Base-by-base conservation (phyloP, 2,888 invertebrate species). In the Unio pictorum region DNA sequence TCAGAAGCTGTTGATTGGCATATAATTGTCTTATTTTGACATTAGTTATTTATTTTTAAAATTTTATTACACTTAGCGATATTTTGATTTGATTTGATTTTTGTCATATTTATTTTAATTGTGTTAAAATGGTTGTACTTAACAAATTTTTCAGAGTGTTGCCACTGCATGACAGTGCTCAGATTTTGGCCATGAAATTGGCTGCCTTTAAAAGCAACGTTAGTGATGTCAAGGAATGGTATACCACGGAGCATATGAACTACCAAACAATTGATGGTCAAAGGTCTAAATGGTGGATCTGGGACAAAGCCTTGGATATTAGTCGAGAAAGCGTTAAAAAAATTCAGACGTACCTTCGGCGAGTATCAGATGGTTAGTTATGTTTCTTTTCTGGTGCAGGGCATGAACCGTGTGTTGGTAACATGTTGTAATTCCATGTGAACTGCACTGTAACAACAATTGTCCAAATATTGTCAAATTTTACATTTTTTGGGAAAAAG, bases 271-370 rank as follows among this genome's bases (percentile, higher is more conserved):
- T 90, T 17, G 78, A 84, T 61, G 88, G 85, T 0, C 74, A 84
- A 61, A 72, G 84, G 66, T 89, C 88, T 59, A 90, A 90, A 76
- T 90, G 90, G 90, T 87, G 86, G 84, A 84, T 90, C 66, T 89
- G 90, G 89, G 84, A 88, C 67, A 75, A 80, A 18, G 81, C 82
- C 1, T 71, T 86, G 18, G 82, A 86, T 4, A 75, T 82, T n/a
- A 84, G 85, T n/a, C 75, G 81, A 26, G 79, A 83, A 7, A 87
- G 87, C 73, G 84, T 90, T 6, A 66, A 76, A 58, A 85, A 88
- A 76, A 89, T 90, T 68, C 89, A 90, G 78, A 84, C 79, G 7
- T 90, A 90, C 75, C 78, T 90, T 26, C 81, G 87, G 74, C 76
- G 83, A 61, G 81, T 86, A 6, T 72, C 77, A 45, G 84, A 89